Evolutionary conservation across 2,797 vertebrate species (phyloP).

Genomic region (Apogon talboti): DNA sequence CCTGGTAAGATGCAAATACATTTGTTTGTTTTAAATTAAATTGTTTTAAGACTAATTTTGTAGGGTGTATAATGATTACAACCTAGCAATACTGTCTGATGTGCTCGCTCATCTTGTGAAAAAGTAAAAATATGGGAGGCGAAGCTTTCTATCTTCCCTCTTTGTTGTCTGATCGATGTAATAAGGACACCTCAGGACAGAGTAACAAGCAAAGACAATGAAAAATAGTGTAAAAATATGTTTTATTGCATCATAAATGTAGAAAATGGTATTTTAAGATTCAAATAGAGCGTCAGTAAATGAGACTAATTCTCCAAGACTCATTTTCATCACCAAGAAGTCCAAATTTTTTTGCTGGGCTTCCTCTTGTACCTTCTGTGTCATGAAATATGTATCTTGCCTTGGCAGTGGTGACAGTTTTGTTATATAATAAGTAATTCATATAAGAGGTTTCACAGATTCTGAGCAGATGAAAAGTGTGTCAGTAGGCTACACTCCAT

Average conservation of each 20-base stretch:
- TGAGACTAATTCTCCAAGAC: not conserved
- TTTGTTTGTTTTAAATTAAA: slow-evolving; percentile 12
- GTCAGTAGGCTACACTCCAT: slow-evolving; percentile 77
- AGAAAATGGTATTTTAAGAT: not conserved
- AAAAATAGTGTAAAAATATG: slow-evolving; percentile 12
- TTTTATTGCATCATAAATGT: not conserved
- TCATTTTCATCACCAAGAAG: not conserved
- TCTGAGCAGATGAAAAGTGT: slow-evolving; percentile 73
- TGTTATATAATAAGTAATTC: slow-evolving; percentile 35
- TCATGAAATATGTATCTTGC: slow-evolving; percentile 12
- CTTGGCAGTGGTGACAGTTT: slow-evolving; percentile 11
- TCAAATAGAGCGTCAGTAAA: not conserved
- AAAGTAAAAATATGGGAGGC: not conserved
- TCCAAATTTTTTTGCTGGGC: slow-evolving; percentile 5
- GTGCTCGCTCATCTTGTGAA: not conserved
- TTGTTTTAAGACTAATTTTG: not conserved
- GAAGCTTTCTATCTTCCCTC: not conserved
- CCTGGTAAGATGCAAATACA: slow-evolving; percentile 33
- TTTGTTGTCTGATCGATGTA: slow-evolving; percentile 15
- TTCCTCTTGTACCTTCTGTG: not conserved
- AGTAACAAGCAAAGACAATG: slow-evolving; percentile 4
- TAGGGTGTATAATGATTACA: not conserved
- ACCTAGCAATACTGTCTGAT: no score
- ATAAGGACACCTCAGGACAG: slow-evolving; percentile 28
- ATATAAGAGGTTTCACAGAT: slow-evolving; percentile 39